Base-by-base conservation (phyloP, 2,113 vertebrate species). In the Bostrychus sinensis region DNA sequence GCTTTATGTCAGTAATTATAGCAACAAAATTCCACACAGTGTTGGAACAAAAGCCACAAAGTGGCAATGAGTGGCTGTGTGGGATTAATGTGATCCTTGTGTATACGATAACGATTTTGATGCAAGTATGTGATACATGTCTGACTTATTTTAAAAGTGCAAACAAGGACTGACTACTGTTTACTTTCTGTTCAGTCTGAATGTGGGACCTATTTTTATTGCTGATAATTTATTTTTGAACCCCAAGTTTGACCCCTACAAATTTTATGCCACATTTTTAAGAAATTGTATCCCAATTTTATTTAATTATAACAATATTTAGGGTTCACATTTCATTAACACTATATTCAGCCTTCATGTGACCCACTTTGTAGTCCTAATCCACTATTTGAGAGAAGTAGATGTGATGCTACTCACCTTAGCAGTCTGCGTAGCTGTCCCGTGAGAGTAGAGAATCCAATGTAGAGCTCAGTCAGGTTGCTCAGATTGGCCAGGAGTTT, bases 401-500 rank as follows among this genome's bases (percentile, higher is more conserved):
- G 20, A 30, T 48, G 30, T 48, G 22, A 14, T 26, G 37, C 32
- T 32, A 66, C 83, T 92, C 88, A 98, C 96, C 91, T 90, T 1
- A 98, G 92, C 57, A 99, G 80, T 43, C 86, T 91, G 56, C 91
- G 91, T 53, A 98, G 71, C 72, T 93, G 94, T 80, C 95, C 95
- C 0, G 95, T 97, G 41, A 98, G 92, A 0, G 89, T 88, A 28
- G 95, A 98, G 90, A 98, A 99, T 0, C 94, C 88, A 42, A 98
- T 25, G n/a, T 65, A 93, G 43, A 99, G 90, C 72, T 97, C 96
- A 0, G 88, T 94, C 50, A 99, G 91, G 30, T 77, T 87, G 0
- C 19, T 83, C 86, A 97, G 91, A 45, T 78, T 85, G 46, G 94
- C 88, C 71, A 98, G 89, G 67, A 94, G 92, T 45, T 92, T 77